A percentile compares a stretch with the other conserved stretches of the same genome.
Conservation (phyloP, 2,113 vertebrate genomes). For the Platanista minor region DNA sequence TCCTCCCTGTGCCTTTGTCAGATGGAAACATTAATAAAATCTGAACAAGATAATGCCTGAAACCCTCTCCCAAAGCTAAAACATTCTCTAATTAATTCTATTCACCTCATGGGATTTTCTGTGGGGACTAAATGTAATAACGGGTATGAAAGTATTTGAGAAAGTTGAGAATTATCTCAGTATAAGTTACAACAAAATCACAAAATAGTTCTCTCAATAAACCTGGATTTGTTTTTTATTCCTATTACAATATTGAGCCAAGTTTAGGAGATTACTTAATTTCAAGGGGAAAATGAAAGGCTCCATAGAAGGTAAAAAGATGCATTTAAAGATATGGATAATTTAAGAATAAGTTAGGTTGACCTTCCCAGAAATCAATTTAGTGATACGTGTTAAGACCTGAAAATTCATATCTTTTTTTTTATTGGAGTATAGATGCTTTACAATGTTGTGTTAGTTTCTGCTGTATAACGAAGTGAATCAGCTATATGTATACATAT, state of each 20-base stretch:
- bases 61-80: neutral
- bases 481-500: too few relatives aligned
- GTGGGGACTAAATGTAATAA: neutral
- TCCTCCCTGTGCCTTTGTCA: neutral
- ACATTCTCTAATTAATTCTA: neutral
- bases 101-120: neutral
- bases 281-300: neutral
- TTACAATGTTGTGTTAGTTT: too few relatives aligned
- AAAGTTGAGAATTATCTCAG: neutral
- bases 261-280: neutral
- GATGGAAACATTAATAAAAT: neutral
- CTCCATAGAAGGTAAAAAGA: slow-evolving; percentile 7
- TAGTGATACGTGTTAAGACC: neutral
- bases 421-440: too few relatives aligned
- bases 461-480: too few relatives aligned
- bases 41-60: neutral
- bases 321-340: neutral
- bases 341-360: neutral
- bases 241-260: neutral
- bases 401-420: slow-evolving; percentile 22
- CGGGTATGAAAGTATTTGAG: neutral
- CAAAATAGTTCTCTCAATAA: neutral
- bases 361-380: slow-evolving; percentile 22
- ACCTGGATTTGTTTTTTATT: neutral
- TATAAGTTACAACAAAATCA: neutral